Evolutionary conservation across 2,888 invertebrate genomes (phyloP).

Genomic region (Drosophila multiciliata): DNA sequence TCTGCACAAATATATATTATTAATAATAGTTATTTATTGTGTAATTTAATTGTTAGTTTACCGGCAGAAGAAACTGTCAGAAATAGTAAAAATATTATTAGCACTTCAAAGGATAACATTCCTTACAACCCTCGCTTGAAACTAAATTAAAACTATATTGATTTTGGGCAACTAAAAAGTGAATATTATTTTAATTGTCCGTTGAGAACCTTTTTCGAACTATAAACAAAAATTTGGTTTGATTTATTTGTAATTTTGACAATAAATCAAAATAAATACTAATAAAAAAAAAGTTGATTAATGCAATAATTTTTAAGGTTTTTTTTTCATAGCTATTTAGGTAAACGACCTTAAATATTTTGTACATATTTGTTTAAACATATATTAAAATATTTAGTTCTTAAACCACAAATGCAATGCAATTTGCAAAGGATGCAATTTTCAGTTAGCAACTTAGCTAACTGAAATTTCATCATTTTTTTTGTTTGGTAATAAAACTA

Average conservation of each 20-base stretch:
- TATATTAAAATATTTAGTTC: background rate
- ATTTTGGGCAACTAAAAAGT: background rate
- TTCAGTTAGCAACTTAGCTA: slow-evolving; percentile 1
- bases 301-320: background rate
- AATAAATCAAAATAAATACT: slow-evolving; percentile 2
- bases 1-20: slow-evolving; percentile 1
- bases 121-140: background rate
- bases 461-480: slow-evolving; percentile 11
- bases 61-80: background rate
- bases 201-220: background rate
- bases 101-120: slow-evolving; percentile 22
- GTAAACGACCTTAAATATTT: background rate
- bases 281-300: background rate
- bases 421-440: background rate
- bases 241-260: slow-evolving; percentile 26
- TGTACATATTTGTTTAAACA: too few species aligned
- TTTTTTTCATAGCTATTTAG: background rate
- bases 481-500: slow-evolving; percentile 34
- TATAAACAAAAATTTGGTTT: background rate
- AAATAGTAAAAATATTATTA: slow-evolving; percentile 1
- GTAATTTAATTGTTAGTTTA: background rate
- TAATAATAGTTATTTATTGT: fast-evolving
- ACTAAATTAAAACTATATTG: slow-evolving; percentile 1
- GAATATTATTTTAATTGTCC: background rate
- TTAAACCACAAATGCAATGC: background rate